Evolutionary conservation across 1,140 invertebrate genomes (phyloP).

Genomic region (Armadillidium nasatum): DNA sequence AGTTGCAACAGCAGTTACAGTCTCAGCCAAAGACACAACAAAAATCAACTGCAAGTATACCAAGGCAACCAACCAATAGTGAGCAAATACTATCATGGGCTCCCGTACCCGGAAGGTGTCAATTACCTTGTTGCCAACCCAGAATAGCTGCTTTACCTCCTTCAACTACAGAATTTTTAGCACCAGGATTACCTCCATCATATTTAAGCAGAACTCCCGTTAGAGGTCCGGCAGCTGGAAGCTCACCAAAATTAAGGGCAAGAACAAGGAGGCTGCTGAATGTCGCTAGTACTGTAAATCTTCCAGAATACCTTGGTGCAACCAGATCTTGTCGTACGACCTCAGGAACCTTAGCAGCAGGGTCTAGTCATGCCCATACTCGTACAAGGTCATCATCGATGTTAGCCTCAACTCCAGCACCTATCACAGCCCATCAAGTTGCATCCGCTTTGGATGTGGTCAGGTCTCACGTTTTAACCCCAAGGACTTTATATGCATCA

Average conservation of each 20-base stretch:
- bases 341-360: background rate
- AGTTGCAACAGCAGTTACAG: background rate
- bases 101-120: background rate
- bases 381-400: background rate
- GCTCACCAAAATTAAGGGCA: background rate
- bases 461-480: background rate
- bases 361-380: background rate
- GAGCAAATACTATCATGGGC: background rate
- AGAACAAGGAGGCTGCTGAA: background rate
- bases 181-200: background rate
- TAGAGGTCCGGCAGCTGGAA: background rate
- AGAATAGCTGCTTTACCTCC: background rate
- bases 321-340: background rate
- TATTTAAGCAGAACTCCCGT: background rate
- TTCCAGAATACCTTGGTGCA: background rate
- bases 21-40: too few species aligned
- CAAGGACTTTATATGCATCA: background rate
- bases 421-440: background rate
- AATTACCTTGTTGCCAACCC: background rate
- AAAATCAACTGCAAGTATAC: background rate
- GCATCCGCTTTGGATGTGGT: background rate
- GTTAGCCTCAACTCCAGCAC: background rate
- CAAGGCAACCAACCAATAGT: background rate
- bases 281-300: background rate
- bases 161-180: background rate